Percentiles rank a stretch among this genome's conserved stretches.
These are phyloP conservation scores for Otolemur garnettii DNA, from an alignment of 2,113 vertebrate species.

Conservation along the genomic window DNA sequence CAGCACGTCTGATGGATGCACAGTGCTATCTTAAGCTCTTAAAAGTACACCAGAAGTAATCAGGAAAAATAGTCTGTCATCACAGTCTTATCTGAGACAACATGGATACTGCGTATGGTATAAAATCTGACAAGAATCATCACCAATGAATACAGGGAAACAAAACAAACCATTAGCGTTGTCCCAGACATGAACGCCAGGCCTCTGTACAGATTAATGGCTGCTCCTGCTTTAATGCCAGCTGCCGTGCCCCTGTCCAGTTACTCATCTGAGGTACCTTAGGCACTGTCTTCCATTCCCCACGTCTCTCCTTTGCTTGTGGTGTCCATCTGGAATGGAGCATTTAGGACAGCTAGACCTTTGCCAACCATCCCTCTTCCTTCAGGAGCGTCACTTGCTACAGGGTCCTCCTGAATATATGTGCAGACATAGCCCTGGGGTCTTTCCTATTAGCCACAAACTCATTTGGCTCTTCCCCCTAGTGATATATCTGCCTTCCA, in stretches of 20 bases:
- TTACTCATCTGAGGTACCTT: neutral
- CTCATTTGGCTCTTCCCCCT: neutral
- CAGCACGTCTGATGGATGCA: conserved; percentile 5
- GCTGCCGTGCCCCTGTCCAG: accelerated
- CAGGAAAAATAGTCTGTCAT: conserved; percentile 50
- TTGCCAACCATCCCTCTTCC: neutral
- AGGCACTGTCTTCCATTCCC: neutral
- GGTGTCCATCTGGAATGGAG: neutral
- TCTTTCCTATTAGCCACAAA: neutral
- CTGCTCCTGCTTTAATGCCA: neutral
- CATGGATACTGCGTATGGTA: neutral
- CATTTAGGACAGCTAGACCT: neutral
- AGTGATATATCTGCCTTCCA: neutral
- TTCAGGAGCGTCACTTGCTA: neutral
- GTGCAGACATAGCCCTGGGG: neutral
- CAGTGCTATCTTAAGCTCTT: conserved; percentile 25
- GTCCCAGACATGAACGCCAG: neutral
- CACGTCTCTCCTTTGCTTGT: neutral
- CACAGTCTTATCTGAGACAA: conserved; percentile 29
- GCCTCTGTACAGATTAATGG: neutral
- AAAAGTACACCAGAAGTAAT: conserved; percentile 11
- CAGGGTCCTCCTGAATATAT: neutral
- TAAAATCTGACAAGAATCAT: neutral
- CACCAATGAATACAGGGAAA: conserved; percentile 7
- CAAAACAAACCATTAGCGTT: neutral